Percentiles rank a stretch among this genome's conserved stretches.
Evolutionary conservation across 2,888 invertebrate species (phyloP).

Genomic region (Dasysyrphus albostriatus): DNA sequence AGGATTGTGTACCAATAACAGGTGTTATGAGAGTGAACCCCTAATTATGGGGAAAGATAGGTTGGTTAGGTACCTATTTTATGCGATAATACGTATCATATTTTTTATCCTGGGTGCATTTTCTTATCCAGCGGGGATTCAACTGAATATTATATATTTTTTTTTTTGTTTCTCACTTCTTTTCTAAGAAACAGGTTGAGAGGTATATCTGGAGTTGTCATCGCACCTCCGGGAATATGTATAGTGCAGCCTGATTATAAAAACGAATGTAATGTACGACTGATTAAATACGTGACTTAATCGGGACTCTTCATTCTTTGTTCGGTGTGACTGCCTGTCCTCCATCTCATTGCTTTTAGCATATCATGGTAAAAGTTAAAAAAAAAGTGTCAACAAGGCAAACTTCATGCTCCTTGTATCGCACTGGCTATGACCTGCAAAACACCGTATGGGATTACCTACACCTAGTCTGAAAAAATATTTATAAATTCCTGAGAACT

Average conservation of each 20-base stretch:
- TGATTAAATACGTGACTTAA: conserved; percentile 84
- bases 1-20: conserved; percentile 58
- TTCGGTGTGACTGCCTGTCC: conserved; percentile 43
- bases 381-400: conserved; percentile 62
- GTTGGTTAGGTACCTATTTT: conserved; percentile 32
- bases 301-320: conserved; percentile 75
- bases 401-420: conserved; percentile 50
- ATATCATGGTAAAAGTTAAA: conserved; percentile 48
- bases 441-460: conserved; percentile 20
- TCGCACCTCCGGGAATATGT: conserved; percentile 41
- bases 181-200: conserved; percentile 65
- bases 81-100: conserved; percentile 63
- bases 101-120: conserved; percentile 67
- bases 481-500: conserved; percentile 49
- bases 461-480: conserved; percentile 31
- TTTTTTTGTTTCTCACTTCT: neutral
- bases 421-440: conserved; percentile 30
- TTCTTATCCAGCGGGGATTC: conserved; percentile 43
- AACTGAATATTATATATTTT: conserved; percentile 9
- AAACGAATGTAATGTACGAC: conserved; percentile 80
- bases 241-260: conserved; percentile 74
- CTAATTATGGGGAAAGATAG: conserved; percentile 34
- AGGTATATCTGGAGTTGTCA: conserved; percentile 66
- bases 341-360: conserved; percentile 60
- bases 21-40: conserved; percentile 52